phyloP scores from a whole-genome alignment of 2,888 invertebrate species.

The Strigamia crassipes region DNA sequence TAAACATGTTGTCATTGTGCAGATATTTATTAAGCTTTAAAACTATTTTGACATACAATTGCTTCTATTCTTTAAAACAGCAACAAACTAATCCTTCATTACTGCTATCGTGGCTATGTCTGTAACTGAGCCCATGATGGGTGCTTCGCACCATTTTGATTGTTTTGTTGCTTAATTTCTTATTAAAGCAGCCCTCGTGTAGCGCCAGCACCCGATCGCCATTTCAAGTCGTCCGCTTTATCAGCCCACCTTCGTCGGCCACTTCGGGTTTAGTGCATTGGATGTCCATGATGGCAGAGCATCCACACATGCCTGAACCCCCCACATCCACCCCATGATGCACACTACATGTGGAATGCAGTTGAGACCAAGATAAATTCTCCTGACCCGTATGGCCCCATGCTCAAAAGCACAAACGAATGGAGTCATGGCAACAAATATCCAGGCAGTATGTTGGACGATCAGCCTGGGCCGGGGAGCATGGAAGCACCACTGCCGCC shows the following conservation, averaged over 20 bases:
- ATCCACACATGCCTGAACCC: conserved; percentile 75
- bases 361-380: conserved; percentile 68
- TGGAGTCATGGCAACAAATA: conserved; percentile 46
- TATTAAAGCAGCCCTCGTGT: conserved; percentile 64
- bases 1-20: too few relatives aligned
- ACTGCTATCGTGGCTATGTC: too few relatives aligned
- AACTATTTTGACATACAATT: too few relatives aligned
- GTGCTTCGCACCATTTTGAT: too few relatives aligned
- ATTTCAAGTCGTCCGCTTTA: conserved; percentile 57
- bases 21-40: too few relatives aligned
- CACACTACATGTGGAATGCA: conserved; percentile 69
- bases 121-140: too few relatives aligned
- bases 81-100: too few relatives aligned
- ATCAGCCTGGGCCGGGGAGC: conserved; percentile 52
- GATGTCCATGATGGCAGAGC: conserved; percentile 97
- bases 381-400: conserved; percentile 61
- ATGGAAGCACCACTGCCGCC: conserved; percentile 52
- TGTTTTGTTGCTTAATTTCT: background rate
- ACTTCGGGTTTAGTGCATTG: conserved; percentile 75
- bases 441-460: conserved; percentile 39
- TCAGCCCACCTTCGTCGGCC: conserved; percentile 51
- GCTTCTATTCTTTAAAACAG: too few relatives aligned
- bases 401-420: conserved; percentile 56
- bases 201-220: conserved; percentile 66
- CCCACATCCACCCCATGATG: conserved; percentile 65